Evolutionary conservation across 2,888 invertebrate species (phyloP).

Genomic region (Drosophila anomalata): DNA sequence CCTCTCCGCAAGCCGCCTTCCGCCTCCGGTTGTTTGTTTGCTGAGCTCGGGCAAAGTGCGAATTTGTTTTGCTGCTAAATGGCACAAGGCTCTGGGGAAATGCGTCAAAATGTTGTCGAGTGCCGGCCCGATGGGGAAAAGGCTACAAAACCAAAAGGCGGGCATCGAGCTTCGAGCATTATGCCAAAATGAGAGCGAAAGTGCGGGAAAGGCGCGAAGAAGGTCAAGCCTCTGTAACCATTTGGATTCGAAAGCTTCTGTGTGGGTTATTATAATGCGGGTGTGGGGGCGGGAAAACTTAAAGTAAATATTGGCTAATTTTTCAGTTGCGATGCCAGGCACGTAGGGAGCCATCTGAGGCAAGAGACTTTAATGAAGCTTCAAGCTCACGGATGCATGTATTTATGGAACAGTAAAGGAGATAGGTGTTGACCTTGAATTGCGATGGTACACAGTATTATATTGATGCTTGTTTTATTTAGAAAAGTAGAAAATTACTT

Average conservation of each 20-base stretch:
- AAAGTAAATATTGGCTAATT: slow-evolving; percentile 66
- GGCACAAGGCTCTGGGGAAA: slow-evolving; percentile 78
- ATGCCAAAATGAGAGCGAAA: slow-evolving; percentile 42
- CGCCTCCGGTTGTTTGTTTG: slow-evolving; percentile 27
- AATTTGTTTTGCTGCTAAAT: slow-evolving; percentile 77
- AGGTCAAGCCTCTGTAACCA: slow-evolving; percentile 56
- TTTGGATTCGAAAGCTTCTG: slow-evolving; percentile 11
- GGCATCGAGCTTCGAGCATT: slow-evolving; percentile 28
- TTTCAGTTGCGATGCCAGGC: slow-evolving; percentile 55
- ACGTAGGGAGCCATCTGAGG: slow-evolving; percentile 54
- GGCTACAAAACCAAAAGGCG: slow-evolving; percentile 37
- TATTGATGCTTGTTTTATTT: no score
- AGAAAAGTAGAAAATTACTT: no score
- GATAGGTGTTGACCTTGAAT: slow-evolving; percentile 19
- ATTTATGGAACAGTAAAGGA: slow-evolving; percentile 13
- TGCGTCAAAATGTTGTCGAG: slow-evolving; percentile 75
- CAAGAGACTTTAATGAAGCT: slow-evolving; percentile 61
- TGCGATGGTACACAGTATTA: not conserved
- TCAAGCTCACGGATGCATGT: slow-evolving; percentile 42
- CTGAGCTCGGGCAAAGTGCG: slow-evolving; percentile 63
- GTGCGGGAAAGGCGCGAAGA: slow-evolving; percentile 23
- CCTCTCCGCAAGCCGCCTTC: not conserved
- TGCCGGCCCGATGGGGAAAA: slow-evolving; percentile 57
- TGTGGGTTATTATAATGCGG: slow-evolving; percentile 15
- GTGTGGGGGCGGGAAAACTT: slow-evolving; percentile 42